Conservation (phyloP, 2,888 invertebrate genomes). For the Sphaeridia pumilis region DNA sequence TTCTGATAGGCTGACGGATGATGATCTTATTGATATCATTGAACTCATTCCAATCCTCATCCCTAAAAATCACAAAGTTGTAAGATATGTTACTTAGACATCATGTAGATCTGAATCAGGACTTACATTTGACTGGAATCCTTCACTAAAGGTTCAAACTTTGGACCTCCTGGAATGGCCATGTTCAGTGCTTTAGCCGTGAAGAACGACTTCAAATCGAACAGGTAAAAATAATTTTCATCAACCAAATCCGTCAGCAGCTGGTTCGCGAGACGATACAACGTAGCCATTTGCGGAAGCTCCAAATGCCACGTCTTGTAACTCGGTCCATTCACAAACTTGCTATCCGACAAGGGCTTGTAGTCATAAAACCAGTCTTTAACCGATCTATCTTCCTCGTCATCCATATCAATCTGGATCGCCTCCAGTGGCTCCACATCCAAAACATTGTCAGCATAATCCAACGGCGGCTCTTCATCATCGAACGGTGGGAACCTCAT, state of each 20-base stretch:
- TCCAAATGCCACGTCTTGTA: conserved; percentile 94
- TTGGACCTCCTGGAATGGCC: conserved; percentile 99
- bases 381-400: conserved; percentile 83
- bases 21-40: conserved; percentile 99
- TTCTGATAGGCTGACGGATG: conserved; percentile 93
- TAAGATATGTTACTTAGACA: neutral
- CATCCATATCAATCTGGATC: conserved; percentile 94
- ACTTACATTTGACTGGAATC: conserved; percentile 84
- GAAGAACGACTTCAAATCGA: conserved; percentile 98
- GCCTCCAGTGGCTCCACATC: conserved; percentile 99
- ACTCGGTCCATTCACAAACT: conserved; percentile 81
- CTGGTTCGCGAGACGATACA: conserved; percentile 96
- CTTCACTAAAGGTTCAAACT: conserved; percentile 98
- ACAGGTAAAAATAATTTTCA: conserved; percentile 96
- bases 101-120: too few species aligned
- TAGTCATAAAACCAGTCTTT: conserved; percentile 98
- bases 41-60: conserved; percentile 99
- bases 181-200: conserved; percentile 99
- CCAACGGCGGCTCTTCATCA: conserved; percentile 98
- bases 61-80: conserved; percentile 48
- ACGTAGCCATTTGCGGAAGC: conserved; percentile 92
- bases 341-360: conserved; percentile 84
- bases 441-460: conserved; percentile 97
- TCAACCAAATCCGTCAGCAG: conserved; percentile 95
- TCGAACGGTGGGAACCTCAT: conserved; percentile 99